These are phyloP conservation scores for Sapajus apella DNA, from an alignment of 2,113 vertebrate genomes.

Conservation along the genomic window DNA sequence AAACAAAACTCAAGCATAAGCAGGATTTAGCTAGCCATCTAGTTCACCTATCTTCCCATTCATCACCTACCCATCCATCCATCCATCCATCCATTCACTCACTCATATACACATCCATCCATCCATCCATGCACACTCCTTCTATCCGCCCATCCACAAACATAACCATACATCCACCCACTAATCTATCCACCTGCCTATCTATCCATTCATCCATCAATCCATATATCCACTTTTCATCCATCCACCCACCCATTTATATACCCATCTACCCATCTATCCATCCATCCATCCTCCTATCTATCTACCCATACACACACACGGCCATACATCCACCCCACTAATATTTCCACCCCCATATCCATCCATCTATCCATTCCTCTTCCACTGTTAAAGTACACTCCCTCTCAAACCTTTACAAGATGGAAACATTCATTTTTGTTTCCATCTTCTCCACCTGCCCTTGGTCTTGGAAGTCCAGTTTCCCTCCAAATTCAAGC, in stretches of 20 bases:
- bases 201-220: too few species aligned
- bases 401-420: not conserved
- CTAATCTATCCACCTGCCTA: not conserved
- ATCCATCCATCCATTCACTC: not conserved
- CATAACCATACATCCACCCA: too few species aligned
- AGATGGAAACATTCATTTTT: not conserved
- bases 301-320: not conserved
- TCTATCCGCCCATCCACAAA: too few species aligned
- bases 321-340: not conserved
- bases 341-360: accelerated
- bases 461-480: not conserved
- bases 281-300: not conserved
- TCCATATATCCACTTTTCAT: not conserved
- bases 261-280: too few species aligned
- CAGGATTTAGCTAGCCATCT: not conserved
- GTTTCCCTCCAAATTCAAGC: slow-evolving; percentile 37
- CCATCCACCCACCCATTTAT: not conserved
- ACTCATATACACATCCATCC: not conserved
- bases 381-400: not conserved
- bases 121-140: not conserved
- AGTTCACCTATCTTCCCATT: not conserved
- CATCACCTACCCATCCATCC: not conserved
- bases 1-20: not conserved
- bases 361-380: not conserved
- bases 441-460: not conserved